Evolutionary conservation across 2,797 vertebrate genomes (phyloP), one percentile per base, ranked within the genome.

Genomic region (Furcifer pardalis): DNA sequence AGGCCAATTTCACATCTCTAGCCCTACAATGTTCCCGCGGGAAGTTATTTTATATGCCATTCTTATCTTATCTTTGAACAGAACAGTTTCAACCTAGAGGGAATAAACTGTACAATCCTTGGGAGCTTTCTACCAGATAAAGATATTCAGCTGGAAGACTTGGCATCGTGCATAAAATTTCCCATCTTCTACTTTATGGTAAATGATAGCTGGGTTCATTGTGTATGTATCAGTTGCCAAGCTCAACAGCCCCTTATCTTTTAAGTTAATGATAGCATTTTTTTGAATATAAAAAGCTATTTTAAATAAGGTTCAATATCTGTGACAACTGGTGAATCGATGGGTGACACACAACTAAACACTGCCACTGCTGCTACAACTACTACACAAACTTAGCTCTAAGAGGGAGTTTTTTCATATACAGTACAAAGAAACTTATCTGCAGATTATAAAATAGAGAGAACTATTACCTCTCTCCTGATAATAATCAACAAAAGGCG

Each of bases 401-500:
- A 8, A 82, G 89, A 78, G 79, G 77, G 89, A 74, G 84, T 5
- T 71, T 71, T 68, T 37, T 17, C 74, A 81, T 76, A 62, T 8
- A 42, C 77, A 81, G 65, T 8, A 42, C 77, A 81, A 62, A 76
- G 3, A 85, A 76, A 65, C 82, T 80, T 35, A 77, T 12, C 49
- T 49, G 73, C 87, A 59, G 69, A 76, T 32, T 59, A 75, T 72
- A 81, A 91, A 49, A 35, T 23, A 44, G 81, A 86, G 78, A 89
- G 83, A 84, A 74, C 81, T 8, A 8, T 2, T 75, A 78, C 89
- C 88, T 89, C 90, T 82, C 32, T 59, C 73, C 27, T 2, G 68
- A 89, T 87, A 89, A 86, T 87, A 87, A 84, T 87, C 83, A 65
- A 7, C 68, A 86, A 86, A 87, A 0, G 2, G 77, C 82, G 60